Percentiles rank a stretch among this genome's conserved stretches.
These are phyloP conservation scores for Anoura caudifer DNA, from an alignment of 2,113 vertebrate species.

Conservation along the genomic window DNA sequence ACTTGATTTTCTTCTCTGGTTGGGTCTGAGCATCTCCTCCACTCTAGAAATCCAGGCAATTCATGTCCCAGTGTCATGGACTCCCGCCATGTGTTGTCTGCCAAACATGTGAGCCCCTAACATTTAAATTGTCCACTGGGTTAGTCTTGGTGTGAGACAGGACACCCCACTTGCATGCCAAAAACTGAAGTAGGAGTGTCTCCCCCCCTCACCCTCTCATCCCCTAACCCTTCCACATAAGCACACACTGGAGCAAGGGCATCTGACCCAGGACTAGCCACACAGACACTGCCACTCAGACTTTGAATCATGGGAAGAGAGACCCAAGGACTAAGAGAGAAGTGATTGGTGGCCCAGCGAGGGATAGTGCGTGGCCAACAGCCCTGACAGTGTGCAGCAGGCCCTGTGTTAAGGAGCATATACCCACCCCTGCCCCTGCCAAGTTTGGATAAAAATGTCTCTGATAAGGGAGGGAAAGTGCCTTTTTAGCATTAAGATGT, in stretches of 20 bases:
- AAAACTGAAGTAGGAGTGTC: neutral
- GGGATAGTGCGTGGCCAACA: neutral
- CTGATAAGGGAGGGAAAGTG: conserved; percentile 64
- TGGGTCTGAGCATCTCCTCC: neutral
- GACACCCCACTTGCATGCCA: neutral
- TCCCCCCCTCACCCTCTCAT: neutral
- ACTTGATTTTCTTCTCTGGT: neutral
- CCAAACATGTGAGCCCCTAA: neutral
- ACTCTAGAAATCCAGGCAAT: neutral
- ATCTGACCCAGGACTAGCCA: neutral
- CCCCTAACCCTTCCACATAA: too few relatives aligned
- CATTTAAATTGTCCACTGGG: neutral
- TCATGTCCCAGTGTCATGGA: neutral
- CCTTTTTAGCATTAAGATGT: conserved; percentile 57
- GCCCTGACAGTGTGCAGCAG: conserved; percentile 33
- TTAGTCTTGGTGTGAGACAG: neutral
- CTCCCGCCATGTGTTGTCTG: neutral
- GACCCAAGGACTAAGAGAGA: neutral
- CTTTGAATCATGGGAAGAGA: neutral
- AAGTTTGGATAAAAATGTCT: conserved; percentile 43
- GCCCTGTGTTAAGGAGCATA: neutral
- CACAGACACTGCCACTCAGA: neutral
- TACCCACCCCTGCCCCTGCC: conserved; percentile 51
- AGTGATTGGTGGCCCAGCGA: neutral
- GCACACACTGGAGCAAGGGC: neutral